A percentile compares a stretch with the other conserved stretches of the same genome.
Evolutionary conservation across 2,113 vertebrate species (phyloP).

Genomic region (Phoenicopterus ruber): DNA sequence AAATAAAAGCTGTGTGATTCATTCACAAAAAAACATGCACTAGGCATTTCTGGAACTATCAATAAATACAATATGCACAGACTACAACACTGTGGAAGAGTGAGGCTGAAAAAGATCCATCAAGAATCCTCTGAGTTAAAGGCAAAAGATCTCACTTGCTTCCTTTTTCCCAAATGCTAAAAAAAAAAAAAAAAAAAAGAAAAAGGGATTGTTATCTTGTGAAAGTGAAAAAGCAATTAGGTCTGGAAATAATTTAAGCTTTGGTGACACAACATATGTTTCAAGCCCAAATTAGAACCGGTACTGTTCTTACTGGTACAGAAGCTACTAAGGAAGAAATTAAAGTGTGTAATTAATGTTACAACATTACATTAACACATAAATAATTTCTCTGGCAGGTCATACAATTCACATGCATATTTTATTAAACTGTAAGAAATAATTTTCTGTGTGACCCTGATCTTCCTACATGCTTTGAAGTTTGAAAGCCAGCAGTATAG

Average conservation of each 20-base stretch:
- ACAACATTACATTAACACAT: slow-evolving; percentile 74
- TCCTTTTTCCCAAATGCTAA: neutral
- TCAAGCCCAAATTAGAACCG: neutral
- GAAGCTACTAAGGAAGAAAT: slow-evolving; percentile 7
- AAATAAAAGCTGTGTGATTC: neutral
- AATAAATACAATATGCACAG: neutral
- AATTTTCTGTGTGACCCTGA: slow-evolving; percentile 77
- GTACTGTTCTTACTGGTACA: neutral
- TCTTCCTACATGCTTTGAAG: slow-evolving; percentile 78
- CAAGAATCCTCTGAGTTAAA: neutral
- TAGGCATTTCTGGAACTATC: neutral
- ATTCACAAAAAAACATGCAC: neutral
- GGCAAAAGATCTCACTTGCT: neutral
- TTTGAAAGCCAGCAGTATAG: slow-evolving; percentile 78
- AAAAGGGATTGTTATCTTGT: neutral
- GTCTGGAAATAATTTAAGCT: neutral
- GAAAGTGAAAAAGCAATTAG: neutral
- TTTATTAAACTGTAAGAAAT: slow-evolving; percentile 79
- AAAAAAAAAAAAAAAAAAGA: too few relatives aligned
- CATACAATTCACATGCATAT: slow-evolving; percentile 78
- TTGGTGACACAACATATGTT: neutral
- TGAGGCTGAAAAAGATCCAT: neutral
- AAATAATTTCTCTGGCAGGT: slow-evolving; percentile 77
- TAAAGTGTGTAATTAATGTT: slow-evolving; percentile 73
- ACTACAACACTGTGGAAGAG: neutral